Evolutionary conservation across 1,140 invertebrate genomes (phyloP).

Genomic region (Bombus pascuorum): DNA sequence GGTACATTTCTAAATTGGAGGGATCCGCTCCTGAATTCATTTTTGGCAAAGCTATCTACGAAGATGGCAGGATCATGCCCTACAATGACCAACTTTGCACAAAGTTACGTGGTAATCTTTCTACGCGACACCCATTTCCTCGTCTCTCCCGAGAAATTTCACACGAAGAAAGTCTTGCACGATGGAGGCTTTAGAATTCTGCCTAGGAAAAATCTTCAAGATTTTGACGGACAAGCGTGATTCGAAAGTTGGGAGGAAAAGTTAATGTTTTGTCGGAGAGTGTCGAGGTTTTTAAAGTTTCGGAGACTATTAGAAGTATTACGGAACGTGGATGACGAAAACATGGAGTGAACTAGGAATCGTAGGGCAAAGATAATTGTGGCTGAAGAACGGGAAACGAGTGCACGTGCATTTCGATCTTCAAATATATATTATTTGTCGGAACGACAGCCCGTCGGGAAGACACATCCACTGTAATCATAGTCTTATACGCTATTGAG

Average conservation of each 20-base stretch:
- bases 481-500: too few species aligned
- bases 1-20: too few species aligned
- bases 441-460: too few species aligned
- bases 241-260: neutral
- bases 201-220: too few species aligned
- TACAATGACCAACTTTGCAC: neutral
- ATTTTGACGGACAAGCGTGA: neutral
- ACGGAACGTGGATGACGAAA: neutral
- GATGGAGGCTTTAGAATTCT: too few species aligned
- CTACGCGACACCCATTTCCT: neutral
- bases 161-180: neutral
- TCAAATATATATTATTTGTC: too few species aligned
- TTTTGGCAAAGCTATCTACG: neutral
- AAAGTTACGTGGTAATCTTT: neutral
- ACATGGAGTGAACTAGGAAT: too few species aligned
- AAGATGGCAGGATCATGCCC: neutral
- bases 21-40: neutral
- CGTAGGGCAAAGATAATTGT: too few species aligned
- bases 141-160: neutral
- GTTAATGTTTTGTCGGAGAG: neutral
- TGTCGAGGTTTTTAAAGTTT: neutral
- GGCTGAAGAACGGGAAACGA: too few species aligned
- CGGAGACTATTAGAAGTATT: neutral
- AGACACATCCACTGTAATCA: fast-evolving
- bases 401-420: too few species aligned